These are phyloP conservation scores for Limnephilus auricula DNA, from an alignment of 2,888 invertebrate species.

Conservation along the genomic window DNA sequence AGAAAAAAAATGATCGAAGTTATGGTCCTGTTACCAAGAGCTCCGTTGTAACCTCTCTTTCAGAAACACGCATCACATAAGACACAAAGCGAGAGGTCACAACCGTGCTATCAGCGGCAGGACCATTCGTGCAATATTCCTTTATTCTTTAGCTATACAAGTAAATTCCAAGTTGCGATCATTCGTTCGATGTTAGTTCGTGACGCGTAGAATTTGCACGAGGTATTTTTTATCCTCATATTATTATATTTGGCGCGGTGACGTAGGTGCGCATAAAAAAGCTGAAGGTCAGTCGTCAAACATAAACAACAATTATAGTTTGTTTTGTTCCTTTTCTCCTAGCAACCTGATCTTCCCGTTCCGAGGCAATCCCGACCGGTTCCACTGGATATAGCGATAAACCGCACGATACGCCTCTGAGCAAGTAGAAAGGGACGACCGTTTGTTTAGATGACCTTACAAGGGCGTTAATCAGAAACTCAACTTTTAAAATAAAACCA, in stretches of 20 bases:
- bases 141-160: background rate
- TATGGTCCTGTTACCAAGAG: too few species aligned
- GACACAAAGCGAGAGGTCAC: background rate
- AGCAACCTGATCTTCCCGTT: constrained; percentile 48
- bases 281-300: constrained; percentile 46
- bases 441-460: background rate
- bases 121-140: background rate
- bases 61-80: background rate
- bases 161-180: background rate
- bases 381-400: constrained; percentile 2
- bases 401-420: background rate
- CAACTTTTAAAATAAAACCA: background rate
- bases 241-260: constrained; percentile 39
- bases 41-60: too few species aligned
- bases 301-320: constrained; percentile 48
- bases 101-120: background rate
- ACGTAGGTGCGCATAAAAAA: constrained; percentile 40
- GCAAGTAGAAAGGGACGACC: constrained; percentile 8
- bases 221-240: background rate
- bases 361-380: constrained; percentile 18
- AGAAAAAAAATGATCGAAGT: too few species aligned
- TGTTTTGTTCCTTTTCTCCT: constrained; percentile 45
- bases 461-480: background rate
- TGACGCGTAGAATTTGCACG: constrained; percentile 22
- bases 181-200: constrained; percentile 12